phyloP scores from a whole-genome alignment of 2,113 vertebrate species.

The Crocuta crocuta region DNA sequence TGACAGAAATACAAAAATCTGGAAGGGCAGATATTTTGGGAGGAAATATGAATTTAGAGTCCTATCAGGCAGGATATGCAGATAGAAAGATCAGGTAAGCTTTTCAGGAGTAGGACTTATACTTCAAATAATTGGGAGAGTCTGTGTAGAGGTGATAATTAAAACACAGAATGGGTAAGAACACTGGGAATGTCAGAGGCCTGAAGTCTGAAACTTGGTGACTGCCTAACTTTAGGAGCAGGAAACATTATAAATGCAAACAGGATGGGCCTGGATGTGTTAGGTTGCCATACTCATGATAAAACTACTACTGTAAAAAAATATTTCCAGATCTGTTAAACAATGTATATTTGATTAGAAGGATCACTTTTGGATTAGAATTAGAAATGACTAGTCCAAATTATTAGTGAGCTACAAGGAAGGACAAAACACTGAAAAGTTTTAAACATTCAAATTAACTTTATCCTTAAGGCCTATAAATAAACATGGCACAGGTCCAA shows the following conservation, averaged over 20 bases:
- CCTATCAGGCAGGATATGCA: not conserved
- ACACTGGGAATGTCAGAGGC: not conserved
- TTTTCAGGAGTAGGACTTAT: not conserved
- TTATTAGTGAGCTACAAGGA: not conserved
- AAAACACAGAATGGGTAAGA: not conserved
- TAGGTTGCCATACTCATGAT: not conserved
- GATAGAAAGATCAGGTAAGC: not conserved
- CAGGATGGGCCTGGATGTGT: not conserved
- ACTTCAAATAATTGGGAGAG: not conserved
- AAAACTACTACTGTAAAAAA: not conserved
- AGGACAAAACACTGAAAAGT: not conserved
- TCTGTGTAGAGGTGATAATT: not conserved
- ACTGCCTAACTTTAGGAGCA: not conserved
- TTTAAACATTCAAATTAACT: slow-evolving; percentile 1
- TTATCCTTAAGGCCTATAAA: not conserved
- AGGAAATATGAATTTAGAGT: not conserved
- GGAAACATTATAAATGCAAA: not conserved
- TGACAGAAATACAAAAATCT: slow-evolving; percentile 50
- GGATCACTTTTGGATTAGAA: not conserved
- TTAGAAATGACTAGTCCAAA: not conserved
- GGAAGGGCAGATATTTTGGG: not conserved
- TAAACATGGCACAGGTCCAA: not conserved
- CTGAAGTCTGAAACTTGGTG: not conserved
- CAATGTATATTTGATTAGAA: slow-evolving; percentile 2
- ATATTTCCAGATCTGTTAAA: not conserved